Conservation (phyloP, 2,113 vertebrate genomes). For the Probosciger aterrimus region DNA sequence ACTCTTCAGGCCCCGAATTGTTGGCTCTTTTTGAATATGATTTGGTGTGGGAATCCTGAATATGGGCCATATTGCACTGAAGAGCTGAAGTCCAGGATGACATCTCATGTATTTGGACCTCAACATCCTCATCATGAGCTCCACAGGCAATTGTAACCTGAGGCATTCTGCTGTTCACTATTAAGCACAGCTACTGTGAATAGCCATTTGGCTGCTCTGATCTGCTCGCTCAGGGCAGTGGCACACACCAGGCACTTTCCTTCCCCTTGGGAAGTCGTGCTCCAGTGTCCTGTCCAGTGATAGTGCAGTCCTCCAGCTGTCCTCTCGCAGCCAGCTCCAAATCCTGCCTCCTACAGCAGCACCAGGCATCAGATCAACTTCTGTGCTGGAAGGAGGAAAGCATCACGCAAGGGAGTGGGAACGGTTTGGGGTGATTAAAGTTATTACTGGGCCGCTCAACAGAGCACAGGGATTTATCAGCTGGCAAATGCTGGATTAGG, state of each 20-base stretch:
- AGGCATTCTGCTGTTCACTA: background rate
- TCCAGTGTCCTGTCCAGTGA: background rate
- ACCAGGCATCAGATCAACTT: background rate
- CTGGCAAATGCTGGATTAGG: conserved; percentile 33
- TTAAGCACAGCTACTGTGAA: background rate
- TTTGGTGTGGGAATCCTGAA: background rate
- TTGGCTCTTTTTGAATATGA: background rate
- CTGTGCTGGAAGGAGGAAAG: background rate
- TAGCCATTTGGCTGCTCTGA: background rate
- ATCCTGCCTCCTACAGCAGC: background rate
- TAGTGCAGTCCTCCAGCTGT: background rate
- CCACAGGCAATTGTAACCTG: background rate
- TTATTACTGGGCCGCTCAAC: background rate
- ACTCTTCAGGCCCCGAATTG: background rate
- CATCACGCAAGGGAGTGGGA: background rate
- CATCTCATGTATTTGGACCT: background rate
- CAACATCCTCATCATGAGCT: background rate
- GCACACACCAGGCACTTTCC: background rate
- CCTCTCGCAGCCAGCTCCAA: background rate
- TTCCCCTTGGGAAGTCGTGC: rapidly evolving
- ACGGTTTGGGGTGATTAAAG: background rate
- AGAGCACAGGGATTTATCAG: background rate
- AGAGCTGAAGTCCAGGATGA: background rate
- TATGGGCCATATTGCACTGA: background rate
- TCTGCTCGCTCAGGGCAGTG: background rate